phyloP scores from a whole-genome alignment of 2,113 vertebrate species.

The Engraulis encrasicolus region DNA sequence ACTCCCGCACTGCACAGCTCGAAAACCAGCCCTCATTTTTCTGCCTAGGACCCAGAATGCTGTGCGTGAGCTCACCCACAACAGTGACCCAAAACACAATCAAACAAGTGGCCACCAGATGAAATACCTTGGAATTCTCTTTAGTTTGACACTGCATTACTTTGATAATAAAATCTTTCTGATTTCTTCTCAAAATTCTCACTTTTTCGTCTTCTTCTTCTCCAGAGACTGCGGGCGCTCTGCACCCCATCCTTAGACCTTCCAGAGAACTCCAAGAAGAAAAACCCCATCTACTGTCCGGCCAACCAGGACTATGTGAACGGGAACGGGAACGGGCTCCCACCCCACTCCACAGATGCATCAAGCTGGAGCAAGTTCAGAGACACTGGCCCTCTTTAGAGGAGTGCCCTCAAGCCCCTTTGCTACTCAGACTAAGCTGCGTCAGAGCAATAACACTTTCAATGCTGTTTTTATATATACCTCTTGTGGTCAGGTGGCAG shows the following conservation, averaged over 20 bases:
- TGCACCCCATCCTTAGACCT: conserved; percentile 71
- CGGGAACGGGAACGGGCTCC: not conserved
- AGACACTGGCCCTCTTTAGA: conserved; percentile 26
- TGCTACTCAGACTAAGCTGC: not conserved
- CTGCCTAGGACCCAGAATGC: too few relatives aligned
- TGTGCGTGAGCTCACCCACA: too few relatives aligned
- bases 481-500: not conserved
- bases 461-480: not conserved
- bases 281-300: conserved; percentile 42
- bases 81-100: too few relatives aligned
- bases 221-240: conserved; percentile 67
- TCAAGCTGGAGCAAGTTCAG: not conserved
- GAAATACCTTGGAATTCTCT: too few relatives aligned
- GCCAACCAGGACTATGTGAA: too few relatives aligned
- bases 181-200: too few relatives aligned
- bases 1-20: too few relatives aligned
- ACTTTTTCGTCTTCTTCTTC: conserved; percentile 21
- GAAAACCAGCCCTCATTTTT: too few relatives aligned
- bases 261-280: conserved; percentile 48
- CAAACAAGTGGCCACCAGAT: too few relatives aligned
- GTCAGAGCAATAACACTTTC: not conserved
- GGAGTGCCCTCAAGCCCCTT: not conserved
- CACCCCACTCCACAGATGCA: not conserved
- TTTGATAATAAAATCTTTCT: too few relatives aligned
- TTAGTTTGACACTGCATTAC: not conserved